These are phyloP conservation scores for Amphimedon queenslandica DNA, from an alignment of 37 sponge, comb jelly and placozoan genomes.

Conservation along the genomic window DNA sequence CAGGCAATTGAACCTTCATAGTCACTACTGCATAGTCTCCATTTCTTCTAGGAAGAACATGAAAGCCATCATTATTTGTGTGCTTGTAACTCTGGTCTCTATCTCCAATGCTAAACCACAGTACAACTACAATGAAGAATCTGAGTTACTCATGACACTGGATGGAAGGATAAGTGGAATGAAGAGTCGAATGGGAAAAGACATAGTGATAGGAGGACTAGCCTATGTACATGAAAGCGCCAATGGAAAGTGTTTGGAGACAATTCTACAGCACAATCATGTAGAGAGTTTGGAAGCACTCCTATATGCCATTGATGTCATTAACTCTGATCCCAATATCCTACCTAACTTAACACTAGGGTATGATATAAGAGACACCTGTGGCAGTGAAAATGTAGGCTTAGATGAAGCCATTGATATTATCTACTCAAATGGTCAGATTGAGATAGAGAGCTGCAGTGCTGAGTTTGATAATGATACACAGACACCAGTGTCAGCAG, in stretches of 20 bases:
- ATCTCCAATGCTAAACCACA: too few relatives aligned
- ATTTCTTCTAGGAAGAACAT: too few relatives aligned
- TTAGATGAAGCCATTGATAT: slow-evolving; percentile 48
- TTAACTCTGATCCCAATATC: slow-evolving; percentile 41
- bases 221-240: slow-evolving; percentile 42
- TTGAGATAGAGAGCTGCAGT: neutral
- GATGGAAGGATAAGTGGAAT: slow-evolving; percentile 30
- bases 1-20: too few relatives aligned
- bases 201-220: slow-evolving; percentile 67
- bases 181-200: slow-evolving; percentile 17
- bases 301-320: slow-evolving; percentile 61
- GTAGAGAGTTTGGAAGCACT: slow-evolving; percentile 70
- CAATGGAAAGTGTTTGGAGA: neutral
- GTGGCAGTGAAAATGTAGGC: slow-evolving; percentile 40
- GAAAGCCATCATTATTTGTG: too few relatives aligned
- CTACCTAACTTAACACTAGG: slow-evolving; percentile 52
- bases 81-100: too few relatives aligned
- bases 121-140: too few relatives aligned
- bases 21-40: too few relatives aligned
- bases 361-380: slow-evolving; percentile 74
- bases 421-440: slow-evolving; percentile 4
- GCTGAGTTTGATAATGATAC: neutral
- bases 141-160: too few relatives aligned
- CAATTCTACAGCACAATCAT: neutral
- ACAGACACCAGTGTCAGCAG: slow-evolving; percentile 29